phyloP scores from a whole-genome alignment of 2,797 vertebrate species.

The Arctocebus calabarensis region DNA sequence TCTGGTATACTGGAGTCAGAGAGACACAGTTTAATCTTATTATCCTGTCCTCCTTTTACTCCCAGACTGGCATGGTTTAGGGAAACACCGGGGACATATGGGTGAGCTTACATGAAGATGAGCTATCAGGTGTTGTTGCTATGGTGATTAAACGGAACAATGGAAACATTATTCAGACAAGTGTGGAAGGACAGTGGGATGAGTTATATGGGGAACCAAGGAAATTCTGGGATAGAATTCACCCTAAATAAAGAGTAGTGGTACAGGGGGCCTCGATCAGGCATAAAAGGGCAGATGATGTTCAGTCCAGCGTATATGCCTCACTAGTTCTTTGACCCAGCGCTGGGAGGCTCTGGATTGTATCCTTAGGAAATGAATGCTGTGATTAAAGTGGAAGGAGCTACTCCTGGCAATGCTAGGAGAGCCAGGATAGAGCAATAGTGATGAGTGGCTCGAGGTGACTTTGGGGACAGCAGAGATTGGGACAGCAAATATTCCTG shows the following conservation, averaged over 20 bases:
- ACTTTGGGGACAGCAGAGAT: neutral
- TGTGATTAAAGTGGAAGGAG: neutral
- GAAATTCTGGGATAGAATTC: neutral
- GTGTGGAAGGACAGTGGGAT: neutral
- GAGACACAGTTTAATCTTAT: neutral
- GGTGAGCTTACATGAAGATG: neutral
- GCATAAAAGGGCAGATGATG: neutral
- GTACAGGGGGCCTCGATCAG: neutral
- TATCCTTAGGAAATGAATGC: neutral
- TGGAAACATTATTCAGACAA: neutral
- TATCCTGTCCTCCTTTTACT: neutral
- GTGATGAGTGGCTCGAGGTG: neutral
- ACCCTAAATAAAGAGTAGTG: neutral
- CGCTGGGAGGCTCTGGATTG: neutral
- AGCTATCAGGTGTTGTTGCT: neutral
- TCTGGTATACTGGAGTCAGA: neutral
- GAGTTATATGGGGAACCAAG: neutral
- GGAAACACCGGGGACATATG: neutral
- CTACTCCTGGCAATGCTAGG: neutral
- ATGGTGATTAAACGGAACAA: neutral
- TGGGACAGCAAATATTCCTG: neutral
- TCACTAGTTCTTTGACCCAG: neutral
- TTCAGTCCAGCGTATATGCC: too few species aligned
- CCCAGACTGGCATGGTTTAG: neutral
- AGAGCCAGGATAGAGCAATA: neutral